These are phyloP conservation scores for Lerista edwardsae DNA, from an alignment of 2,797 vertebrate species.

Conservation along the genomic window DNA sequence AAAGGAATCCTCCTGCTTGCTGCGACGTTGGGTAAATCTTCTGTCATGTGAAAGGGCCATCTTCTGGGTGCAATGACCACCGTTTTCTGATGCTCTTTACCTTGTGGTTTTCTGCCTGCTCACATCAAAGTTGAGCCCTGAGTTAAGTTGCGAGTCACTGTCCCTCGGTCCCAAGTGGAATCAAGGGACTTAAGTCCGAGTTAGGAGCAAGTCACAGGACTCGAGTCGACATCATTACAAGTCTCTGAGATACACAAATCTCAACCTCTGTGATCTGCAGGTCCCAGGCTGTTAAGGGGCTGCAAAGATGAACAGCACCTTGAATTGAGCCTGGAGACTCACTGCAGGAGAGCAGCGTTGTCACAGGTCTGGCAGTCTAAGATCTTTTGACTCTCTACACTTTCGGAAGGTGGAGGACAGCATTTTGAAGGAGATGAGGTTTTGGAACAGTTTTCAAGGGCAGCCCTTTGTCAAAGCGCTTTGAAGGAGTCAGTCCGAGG, in stretches of 20 bases:
- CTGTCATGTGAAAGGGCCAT: slow-evolving; percentile 18
- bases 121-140: no score
- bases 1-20: slow-evolving; percentile 47
- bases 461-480: not conserved
- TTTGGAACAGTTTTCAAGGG: not conserved
- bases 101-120: not conserved
- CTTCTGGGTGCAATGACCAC: not conserved
- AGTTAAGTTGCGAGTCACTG: no score
- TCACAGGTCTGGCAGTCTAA: not conserved
- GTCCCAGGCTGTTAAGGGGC: not conserved
- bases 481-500: no score
- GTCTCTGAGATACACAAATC: not conserved
- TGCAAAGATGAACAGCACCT: not conserved
- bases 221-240: not conserved
- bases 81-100: not conserved
- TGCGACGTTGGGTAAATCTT: slow-evolving; percentile 37
- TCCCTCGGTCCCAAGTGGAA: no score
- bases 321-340: not conserved
- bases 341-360: not conserved
- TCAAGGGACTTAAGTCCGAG: no score
- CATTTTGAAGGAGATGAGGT: not conserved
- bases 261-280: not conserved
- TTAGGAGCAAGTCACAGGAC: no score
- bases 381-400: not conserved
- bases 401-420: not conserved